phyloP scores from a whole-genome alignment of 2,797 vertebrate species.

The Psittacula derbiana region DNA sequence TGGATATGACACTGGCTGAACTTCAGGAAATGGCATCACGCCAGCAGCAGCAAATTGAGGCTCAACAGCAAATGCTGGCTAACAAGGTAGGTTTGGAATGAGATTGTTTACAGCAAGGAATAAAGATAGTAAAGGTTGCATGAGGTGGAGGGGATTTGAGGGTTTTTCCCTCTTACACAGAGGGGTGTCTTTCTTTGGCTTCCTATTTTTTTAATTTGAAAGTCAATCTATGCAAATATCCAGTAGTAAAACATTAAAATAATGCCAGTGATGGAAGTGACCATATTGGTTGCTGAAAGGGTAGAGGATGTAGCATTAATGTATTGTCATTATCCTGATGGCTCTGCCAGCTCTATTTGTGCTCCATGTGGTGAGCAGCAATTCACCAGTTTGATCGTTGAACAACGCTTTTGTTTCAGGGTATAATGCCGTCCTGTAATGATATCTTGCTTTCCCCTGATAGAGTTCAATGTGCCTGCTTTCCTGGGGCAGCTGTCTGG shows the following conservation, averaged over 20 bases:
- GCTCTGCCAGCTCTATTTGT: background rate
- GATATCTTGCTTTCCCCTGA: slow-evolving; percentile 17
- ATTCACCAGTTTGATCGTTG: background rate
- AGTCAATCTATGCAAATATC: background rate
- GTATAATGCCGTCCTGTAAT: background rate
- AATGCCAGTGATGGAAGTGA: background rate
- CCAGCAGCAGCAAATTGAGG: slow-evolving; percentile 96
- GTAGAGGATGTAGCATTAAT: background rate
- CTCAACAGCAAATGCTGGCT: slow-evolving; percentile 92
- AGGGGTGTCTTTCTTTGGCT: background rate
- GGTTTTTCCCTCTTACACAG: background rate
- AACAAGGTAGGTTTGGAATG: slow-evolving; percentile 84
- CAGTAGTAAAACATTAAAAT: background rate
- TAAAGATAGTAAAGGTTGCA: background rate
- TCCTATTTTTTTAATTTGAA: background rate
- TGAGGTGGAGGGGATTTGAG: background rate
- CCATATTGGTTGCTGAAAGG: background rate
- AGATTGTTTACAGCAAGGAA: background rate
- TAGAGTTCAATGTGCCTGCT: background rate
- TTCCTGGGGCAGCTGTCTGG: background rate
- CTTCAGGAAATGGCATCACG: slow-evolving; percentile 97
- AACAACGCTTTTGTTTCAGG: slow-evolving; percentile 19
- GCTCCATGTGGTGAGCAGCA: background rate
- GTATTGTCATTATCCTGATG: background rate
- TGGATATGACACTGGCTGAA: slow-evolving; percentile 95